Percentiles rank a stretch among this genome's conserved stretches.
Evolutionary conservation across 35 echinoderm and acorn worm species (phyloP).

Genomic region (Apostichopus californicus): DNA sequence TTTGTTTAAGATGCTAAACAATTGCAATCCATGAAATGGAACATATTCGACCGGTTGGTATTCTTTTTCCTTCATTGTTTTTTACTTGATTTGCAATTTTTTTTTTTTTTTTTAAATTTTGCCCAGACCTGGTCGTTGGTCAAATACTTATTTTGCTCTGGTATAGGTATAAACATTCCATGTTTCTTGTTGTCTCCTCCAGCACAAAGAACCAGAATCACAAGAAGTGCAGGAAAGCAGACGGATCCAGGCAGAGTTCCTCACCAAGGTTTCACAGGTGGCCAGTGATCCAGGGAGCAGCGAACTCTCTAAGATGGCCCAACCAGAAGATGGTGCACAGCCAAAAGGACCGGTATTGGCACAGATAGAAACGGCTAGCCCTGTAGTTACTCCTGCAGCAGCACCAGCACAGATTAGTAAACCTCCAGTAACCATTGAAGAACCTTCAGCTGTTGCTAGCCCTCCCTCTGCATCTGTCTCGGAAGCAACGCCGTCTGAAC

Average conservation of each 20-base stretch:
- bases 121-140: too few relatives aligned
- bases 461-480: conserved; percentile 1
- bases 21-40: too few relatives aligned
- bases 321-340: background rate
- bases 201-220: conserved; percentile 19
- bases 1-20: too few relatives aligned
- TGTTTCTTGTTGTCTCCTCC: background rate
- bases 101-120: too few relatives aligned
- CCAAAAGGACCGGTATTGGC: background rate
- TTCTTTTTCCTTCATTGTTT: too few relatives aligned
- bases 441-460: conserved; percentile 24
- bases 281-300: conserved; percentile 32
- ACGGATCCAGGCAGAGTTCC: conserved; percentile 64
- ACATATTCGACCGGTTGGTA: too few relatives aligned
- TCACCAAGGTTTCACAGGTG: conserved; percentile 56
- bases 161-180: too few relatives aligned
- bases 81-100: too few relatives aligned
- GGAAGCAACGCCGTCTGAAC: background rate
- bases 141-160: too few relatives aligned
- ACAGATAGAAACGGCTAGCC: background rate
- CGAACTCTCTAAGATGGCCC: background rate
- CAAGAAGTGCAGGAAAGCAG: conserved; percentile 22
- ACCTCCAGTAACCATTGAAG: conserved; percentile 29
- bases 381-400: background rate
- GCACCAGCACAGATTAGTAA: conserved; percentile 16